phyloP scores from a whole-genome alignment of 2,888 invertebrate species.

The Catocala fraxini region DNA sequence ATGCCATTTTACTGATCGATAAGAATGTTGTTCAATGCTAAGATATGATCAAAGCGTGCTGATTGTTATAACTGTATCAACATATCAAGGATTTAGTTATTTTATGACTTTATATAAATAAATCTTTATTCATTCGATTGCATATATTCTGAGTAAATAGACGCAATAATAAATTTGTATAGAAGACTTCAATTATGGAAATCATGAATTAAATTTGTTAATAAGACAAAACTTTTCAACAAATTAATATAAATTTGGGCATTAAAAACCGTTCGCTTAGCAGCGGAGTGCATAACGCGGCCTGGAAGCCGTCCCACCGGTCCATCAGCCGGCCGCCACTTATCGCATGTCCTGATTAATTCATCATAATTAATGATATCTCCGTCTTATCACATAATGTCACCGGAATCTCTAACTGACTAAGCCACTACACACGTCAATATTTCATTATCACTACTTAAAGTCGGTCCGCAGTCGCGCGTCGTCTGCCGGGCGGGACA shows the following conservation, averaged over 20 bases:
- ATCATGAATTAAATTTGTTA: neutral
- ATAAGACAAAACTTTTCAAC: conserved; percentile 12
- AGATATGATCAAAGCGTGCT: too few relatives aligned
- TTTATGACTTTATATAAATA: too few relatives aligned
- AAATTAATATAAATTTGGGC: conserved; percentile 20
- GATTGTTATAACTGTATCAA: too few relatives aligned
- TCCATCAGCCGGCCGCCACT: conserved; percentile 50
- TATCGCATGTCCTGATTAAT: conserved; percentile 60
- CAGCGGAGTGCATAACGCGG: conserved; percentile 50
- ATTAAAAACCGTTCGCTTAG: conserved; percentile 35
- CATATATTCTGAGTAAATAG: too few relatives aligned
- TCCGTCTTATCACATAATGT: conserved; percentile 22
- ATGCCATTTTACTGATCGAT: too few relatives aligned
- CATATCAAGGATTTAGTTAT: too few relatives aligned
- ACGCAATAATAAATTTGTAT: too few relatives aligned
- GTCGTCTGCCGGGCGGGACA: neutral
- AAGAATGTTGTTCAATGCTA: too few relatives aligned
- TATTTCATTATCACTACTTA: conserved; percentile 14
- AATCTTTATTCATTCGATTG: too few relatives aligned
- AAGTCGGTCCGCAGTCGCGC: neutral
- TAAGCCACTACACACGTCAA: conserved; percentile 1
- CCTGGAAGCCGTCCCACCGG: conserved; percentile 66
- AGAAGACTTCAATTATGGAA: too few relatives aligned
- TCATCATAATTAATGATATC: conserved; percentile 57
- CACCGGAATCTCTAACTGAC: conserved; percentile 6